These are phyloP conservation scores for Coryphaenoides rupestris DNA, from an alignment of 2,113 vertebrate genomes.

Conservation along the genomic window DNA sequence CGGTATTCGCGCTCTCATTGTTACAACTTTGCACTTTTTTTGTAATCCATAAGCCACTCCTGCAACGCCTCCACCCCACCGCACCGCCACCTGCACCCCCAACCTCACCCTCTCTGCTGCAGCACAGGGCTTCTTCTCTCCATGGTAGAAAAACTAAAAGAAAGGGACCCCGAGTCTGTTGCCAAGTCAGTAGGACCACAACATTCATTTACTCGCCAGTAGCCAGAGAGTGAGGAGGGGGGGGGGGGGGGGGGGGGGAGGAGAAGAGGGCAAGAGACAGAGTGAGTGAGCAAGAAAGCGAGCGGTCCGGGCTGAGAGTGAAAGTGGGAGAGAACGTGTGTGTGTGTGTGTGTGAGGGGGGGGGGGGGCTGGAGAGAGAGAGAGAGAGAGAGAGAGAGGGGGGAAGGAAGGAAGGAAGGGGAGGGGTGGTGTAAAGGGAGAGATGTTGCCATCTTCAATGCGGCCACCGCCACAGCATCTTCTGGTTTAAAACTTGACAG, in stretches of 20 bases:
- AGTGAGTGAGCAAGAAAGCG: constrained; percentile 1
- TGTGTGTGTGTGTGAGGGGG: no score
- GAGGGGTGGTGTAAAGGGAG: no score
- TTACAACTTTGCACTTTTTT: constrained; percentile 63
- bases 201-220: constrained; percentile 62
- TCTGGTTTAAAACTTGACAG: constrained; percentile 78
- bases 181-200: constrained; percentile 59
- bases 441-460: no score
- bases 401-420: constrained; percentile 17
- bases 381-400: constrained; percentile 21
- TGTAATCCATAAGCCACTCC: no score
- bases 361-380: constrained; percentile 33
- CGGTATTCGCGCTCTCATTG: constrained; percentile 65
- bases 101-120: no score
- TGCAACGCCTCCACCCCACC: constrained; percentile 38
- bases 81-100: constrained; percentile 37
- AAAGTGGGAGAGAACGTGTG: neutral
- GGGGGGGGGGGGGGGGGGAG: constrained; percentile 42
- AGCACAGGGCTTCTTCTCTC: constrained; percentile 38
- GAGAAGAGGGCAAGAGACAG: constrained; percentile 48
- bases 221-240: constrained; percentile 46
- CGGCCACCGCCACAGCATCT: no score
- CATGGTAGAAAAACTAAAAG: neutral
- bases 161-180: constrained; percentile 74
- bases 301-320: neutral